Evolutionary conservation across 2,797 vertebrate genomes (phyloP), one percentile per base, ranked within the genome.

Genomic region (Sebastes jordani): DNA sequence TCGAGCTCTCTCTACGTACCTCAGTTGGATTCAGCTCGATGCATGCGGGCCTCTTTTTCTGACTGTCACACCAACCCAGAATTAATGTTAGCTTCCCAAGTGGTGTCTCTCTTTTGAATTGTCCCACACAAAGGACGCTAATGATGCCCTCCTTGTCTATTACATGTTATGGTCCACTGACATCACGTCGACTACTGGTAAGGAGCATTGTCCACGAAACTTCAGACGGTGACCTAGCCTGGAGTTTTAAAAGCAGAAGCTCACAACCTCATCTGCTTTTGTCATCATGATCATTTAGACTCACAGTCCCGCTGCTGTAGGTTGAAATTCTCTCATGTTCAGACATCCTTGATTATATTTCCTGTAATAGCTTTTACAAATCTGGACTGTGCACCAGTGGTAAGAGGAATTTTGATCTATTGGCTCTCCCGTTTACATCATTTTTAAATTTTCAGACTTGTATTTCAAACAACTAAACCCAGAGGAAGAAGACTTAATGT

Each of bases 31-130:
- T 89, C 67, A 38, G 66, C 70, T 71, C 62, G 29, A 79, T 72
- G 80, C 80, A 78, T 87, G 76, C 32, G 14, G 73, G 80, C 67
- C 61, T 82, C 64, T 78, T 83, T 88, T 71, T 90, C 67, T 74
- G 68, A 62, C 77, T 91, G 76, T 88, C 86, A 68, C 77, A 84
- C 90, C 80, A 85, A 87, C 61, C 76, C 56, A 68, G 70, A 87
- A 90, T 92, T 87, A 90, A 91, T 89, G 74, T 84, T 73, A 62
- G 73, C 77, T 64, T 71, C 55, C 9, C 83, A 80, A 85, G 75
- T 86, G 82, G 84, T 30, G 82, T 70, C 74, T 89, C 71, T 68
- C 76, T 89, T 89, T 82, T 79, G 67, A 79, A 61, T 81, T 62
- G 60, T 58, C 81, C 62, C 72, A 42, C 77, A 82, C 86, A 84